Conservation (phyloP, 92 coral and sea anemone genomes). For the Virgularia gustaviana region DNA sequence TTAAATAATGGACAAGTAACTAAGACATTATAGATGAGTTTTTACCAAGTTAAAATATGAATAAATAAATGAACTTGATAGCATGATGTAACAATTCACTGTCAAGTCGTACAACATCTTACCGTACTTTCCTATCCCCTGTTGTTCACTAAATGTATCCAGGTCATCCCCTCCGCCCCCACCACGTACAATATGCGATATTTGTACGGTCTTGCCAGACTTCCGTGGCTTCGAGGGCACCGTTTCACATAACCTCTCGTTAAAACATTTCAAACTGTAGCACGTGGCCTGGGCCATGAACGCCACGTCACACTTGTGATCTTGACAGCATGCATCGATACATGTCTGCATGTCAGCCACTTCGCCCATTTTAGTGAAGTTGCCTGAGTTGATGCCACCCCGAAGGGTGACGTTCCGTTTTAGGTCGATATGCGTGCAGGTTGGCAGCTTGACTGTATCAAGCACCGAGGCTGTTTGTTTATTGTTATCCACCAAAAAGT, state of each 20-base stretch:
- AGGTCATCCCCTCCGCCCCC: slow-evolving; percentile 93
- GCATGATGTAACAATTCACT: no score
- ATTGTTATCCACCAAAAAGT: slow-evolving; percentile 86
- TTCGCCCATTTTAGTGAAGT: slow-evolving; percentile 84
- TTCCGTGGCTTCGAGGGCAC: slow-evolving; percentile 86
- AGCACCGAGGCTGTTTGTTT: slow-evolving; percentile 90
- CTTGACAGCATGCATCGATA: slow-evolving; percentile 97
- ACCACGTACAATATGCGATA: slow-evolving; percentile 95
- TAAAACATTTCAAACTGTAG: slow-evolving; percentile 76
- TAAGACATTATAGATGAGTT: no score
- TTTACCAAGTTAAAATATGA: no score
- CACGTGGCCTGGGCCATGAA: slow-evolving; percentile 92
- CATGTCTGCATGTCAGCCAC: slow-evolving; percentile 99
- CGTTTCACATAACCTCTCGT: slow-evolving; percentile 72
- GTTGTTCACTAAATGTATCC: slow-evolving; percentile 84
- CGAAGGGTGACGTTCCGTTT: slow-evolving; percentile 87
- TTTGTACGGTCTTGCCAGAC: slow-evolving; percentile 78
- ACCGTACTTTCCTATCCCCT: slow-evolving; percentile 94
- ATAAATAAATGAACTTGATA: no score
- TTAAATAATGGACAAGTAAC: no score
- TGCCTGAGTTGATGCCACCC: slow-evolving; percentile 89
- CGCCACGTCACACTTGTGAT: slow-evolving; percentile 81
- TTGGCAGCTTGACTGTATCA: slow-evolving; percentile 94
- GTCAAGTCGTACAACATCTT: slow-evolving; percentile 1
- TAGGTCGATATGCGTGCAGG: slow-evolving; percentile 93